These are phyloP conservation scores for Scaptodrosophila latifasciaeformis DNA, from an alignment of 2,888 invertebrate species.

Conservation along the genomic window DNA sequence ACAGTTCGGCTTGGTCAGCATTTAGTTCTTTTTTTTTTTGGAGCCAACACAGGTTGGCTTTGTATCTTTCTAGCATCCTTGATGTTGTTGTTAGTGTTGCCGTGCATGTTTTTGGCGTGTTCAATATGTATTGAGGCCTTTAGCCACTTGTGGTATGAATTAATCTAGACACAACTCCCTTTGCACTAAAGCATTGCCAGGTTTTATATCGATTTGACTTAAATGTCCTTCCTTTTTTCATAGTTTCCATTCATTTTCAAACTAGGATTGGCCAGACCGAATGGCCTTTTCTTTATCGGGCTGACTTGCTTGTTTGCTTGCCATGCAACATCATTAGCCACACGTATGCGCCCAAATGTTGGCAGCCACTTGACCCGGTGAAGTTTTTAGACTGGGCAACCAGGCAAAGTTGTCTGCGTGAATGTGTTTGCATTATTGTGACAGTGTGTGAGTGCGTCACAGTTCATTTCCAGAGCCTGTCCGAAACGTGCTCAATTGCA, in stretches of 20 bases:
- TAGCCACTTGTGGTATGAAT: slow-evolving; percentile 23
- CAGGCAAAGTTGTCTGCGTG: no score
- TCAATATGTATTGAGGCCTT: slow-evolving; percentile 42
- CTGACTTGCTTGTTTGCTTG: background rate
- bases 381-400: no score
- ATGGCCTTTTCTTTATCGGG: background rate
- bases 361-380: slow-evolving; percentile 2
- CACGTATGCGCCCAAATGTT: slow-evolving; percentile 42
- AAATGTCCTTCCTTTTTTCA: slow-evolving; percentile 20
- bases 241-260: slow-evolving; percentile 45
- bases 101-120: slow-evolving; percentile 2
- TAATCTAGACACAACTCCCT: no score
- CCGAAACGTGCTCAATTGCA: slow-evolving; percentile 70
- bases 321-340: slow-evolving; percentile 48
- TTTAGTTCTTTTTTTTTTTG: background rate
- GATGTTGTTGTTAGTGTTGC: slow-evolving; percentile 6
- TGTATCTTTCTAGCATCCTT: background rate
- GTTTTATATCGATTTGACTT: slow-evolving; percentile 22
- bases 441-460: slow-evolving; percentile 29
- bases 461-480: slow-evolving; percentile 60
- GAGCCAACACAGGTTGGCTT: no score
- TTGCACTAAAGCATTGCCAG: background rate
- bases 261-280: slow-evolving; percentile 23
- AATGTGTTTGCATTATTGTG: background rate
- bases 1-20: background rate